Base-by-base conservation (phyloP, 2,113 vertebrate genomes). In the Antechinus flavipes region DNA sequence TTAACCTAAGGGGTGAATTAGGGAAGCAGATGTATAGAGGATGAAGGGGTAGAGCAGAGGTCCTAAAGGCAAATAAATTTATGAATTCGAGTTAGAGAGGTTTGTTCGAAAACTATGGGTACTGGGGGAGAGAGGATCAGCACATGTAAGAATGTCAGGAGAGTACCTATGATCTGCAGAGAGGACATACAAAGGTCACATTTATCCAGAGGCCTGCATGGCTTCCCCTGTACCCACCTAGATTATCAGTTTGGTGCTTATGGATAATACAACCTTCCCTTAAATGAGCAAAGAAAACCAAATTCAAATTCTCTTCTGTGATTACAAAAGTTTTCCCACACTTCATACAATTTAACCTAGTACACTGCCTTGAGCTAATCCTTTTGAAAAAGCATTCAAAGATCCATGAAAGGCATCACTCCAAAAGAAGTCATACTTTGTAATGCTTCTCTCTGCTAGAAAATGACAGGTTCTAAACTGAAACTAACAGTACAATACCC, bases 381-480 rank as follows among this genome's bases (percentile, higher is more conserved):
- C 68, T 84, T 35, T 42, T 84, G 68, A 52, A 90, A 96, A 93
- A 93, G 47, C 84, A 27, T 91, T 94, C n/a, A 93, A 47, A 53
- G 96, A 95, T 84, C 35, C 25, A 54, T 49, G 53, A 93, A 93
- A 92, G 95, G 96, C 96, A 55, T 95, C 95, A 92, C 3, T 53
- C 93, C 93, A 95, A 94, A 95, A 30, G 46, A 93, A 55, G 6
- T 54, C 90, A 22, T 26, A 84, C 49, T 95, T 92, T 92, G 55
- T 54, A 92, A 92, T 8, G 55, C 50, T 94, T 95, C 91, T 58
- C 95, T 95, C 91, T 91, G 76, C 56, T 4, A 0, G 2, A 91
- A 93, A 58, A 90, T 12, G 58, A 56, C 25, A 89, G 54, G 52
- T 22, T 93, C 89, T 93, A 91, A 95, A 94, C 23, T 46, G 91